Evolutionary conservation across 2,888 invertebrate species (phyloP).

Genomic region (Ectemnius cavifrons): DNA sequence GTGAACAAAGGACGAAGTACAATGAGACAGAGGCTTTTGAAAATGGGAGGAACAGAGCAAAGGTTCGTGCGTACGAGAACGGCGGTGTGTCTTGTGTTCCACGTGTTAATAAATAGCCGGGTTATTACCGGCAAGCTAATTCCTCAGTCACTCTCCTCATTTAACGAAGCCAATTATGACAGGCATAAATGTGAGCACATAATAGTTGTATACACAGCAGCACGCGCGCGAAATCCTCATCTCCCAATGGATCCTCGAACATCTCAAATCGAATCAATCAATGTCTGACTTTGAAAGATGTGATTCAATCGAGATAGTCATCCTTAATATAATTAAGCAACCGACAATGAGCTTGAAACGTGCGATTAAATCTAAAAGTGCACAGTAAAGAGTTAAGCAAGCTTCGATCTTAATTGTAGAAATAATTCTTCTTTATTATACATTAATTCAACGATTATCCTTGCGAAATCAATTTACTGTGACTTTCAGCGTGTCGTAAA

Average conservation of each 20-base stretch:
- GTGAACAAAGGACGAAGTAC: neutral
- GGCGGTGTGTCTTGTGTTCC: slow-evolving; percentile 63
- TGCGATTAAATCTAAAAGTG: slow-evolving; percentile 53
- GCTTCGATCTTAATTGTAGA: slow-evolving; percentile 61
- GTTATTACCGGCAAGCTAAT: slow-evolving; percentile 76
- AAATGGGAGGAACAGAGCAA: slow-evolving; percentile 14
- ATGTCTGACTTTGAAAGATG: neutral
- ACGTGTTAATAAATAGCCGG: slow-evolving; percentile 76
- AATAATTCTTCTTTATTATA: slow-evolving; percentile 63
- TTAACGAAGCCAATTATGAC: slow-evolving; percentile 77
- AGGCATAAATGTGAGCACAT: slow-evolving; percentile 76
- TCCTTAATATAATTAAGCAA: neutral
- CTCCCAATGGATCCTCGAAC: neutral
- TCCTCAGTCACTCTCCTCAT: slow-evolving; percentile 75
- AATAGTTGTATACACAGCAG: slow-evolving; percentile 74
- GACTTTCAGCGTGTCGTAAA: slow-evolving; percentile 66
- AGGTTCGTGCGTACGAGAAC: slow-evolving; percentile 31
- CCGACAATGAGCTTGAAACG: slow-evolving; percentile 23
- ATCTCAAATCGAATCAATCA: neutral
- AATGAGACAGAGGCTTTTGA: slow-evolving; percentile 25
- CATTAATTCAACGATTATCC: slow-evolving; percentile 67
- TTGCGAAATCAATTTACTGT: slow-evolving; percentile 68
- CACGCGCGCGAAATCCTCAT: slow-evolving; percentile 56
- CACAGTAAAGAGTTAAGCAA: slow-evolving; percentile 54
- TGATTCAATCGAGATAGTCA: neutral